Percentiles rank a stretch among this genome's conserved stretches.
Conservation (phyloP, 1,140 invertebrate species). For the Archivesica marissinica region DNA sequence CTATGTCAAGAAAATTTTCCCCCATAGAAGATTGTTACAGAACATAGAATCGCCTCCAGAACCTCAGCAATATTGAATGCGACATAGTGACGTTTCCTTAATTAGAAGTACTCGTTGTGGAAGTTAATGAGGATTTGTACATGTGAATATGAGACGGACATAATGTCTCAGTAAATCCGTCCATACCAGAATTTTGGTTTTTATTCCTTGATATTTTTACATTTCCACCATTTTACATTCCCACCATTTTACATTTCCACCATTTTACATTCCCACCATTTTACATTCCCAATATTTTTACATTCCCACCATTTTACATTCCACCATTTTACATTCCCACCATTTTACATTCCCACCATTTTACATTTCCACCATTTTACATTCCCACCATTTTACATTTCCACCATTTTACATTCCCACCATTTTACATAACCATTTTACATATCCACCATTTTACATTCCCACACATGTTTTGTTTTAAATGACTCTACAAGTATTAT, state of each 20-base stretch:
- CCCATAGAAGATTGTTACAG: not conserved
- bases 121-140: too few relatives aligned
- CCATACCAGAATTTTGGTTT: not conserved
- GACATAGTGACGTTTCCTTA: not conserved
- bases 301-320: not conserved
- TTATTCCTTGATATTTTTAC: not conserved
- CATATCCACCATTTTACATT: not conserved
- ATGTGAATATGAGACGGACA: too few relatives aligned
- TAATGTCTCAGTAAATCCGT: not conserved
- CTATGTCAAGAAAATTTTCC: not conserved
- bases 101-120: not conserved
- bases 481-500: too few relatives aligned
- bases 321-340: not conserved
- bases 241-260: not conserved
- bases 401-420: not conserved
- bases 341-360: not conserved
- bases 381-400: not conserved
- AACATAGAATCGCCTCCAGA: not conserved
- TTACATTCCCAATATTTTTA: not conserved
- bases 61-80: not conserved
- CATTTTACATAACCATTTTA: not conserved
- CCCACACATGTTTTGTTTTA: too few relatives aligned
- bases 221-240: not conserved
- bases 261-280: not conserved
- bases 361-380: not conserved